phyloP scores from a whole-genome alignment of 2,888 invertebrate species.

The Aleiodes alternator region DNA sequence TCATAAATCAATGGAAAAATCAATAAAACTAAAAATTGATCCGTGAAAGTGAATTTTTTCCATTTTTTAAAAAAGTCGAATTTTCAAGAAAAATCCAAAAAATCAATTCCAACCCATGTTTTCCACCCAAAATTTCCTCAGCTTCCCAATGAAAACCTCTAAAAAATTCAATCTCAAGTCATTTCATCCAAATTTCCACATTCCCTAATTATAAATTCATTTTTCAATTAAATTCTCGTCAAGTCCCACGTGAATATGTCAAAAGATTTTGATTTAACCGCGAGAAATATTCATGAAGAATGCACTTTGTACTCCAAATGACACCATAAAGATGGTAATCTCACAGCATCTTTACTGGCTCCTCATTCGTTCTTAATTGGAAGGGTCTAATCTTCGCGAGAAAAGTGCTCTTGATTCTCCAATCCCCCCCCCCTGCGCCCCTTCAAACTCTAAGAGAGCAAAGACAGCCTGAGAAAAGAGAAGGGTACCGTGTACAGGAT shows the following conservation, averaged over 20 bases:
- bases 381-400: slow-evolving; percentile 15
- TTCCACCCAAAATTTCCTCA: no score
- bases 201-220: not conserved
- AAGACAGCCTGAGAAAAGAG: not conserved
- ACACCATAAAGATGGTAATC: not conserved
- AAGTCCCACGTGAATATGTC: not conserved
- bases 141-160: no score
- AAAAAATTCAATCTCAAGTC: no score
- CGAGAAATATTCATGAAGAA: slow-evolving; percentile 19
- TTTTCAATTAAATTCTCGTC: not conserved
- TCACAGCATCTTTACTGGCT: not conserved
- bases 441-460: not conserved
- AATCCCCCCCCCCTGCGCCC: not conserved
- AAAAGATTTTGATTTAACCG: slow-evolving; percentile 1
- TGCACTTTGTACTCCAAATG: not conserved
- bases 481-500: not conserved
- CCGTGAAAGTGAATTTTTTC: no score
- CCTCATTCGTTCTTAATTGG: slow-evolving; percentile 18
- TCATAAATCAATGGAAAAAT: no score
- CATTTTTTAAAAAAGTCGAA: no score
- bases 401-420: slow-evolving; percentile 25
- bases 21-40: no score
- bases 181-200: no score
- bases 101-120: no score
- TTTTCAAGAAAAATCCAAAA: no score